Base-by-base conservation (phyloP, 1,140 invertebrate genomes). In the Orussus abietinus region DNA sequence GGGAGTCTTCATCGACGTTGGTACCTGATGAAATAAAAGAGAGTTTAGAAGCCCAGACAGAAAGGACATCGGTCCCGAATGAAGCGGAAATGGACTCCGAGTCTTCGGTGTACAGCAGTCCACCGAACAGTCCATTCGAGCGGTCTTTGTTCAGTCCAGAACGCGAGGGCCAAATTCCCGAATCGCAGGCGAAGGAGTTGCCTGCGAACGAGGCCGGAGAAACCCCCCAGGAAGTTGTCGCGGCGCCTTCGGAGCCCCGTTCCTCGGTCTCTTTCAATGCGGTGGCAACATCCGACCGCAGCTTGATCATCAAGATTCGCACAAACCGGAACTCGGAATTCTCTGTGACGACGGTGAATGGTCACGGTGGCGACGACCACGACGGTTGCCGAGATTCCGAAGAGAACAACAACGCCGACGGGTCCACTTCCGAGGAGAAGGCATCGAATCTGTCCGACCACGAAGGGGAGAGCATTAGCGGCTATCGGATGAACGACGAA, bases 281-380 rank as follows among this genome's bases (percentile, higher is more conserved):
- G 3, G 57, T 62, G 5, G 57, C 64, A 25, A 39, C 54, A 3
- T 56, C 64, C 4, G 64, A 72, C 10, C 55, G 69, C 14, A 74
- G 69, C 47, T 53, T 74, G 38, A 58, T 72, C 4, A 72, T 72
- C 18, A 74, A 72, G 50, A 71, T 74, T 36, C 70, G 64, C 39
- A 65, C 66, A 12, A 74, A 72, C 33, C 69, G 62, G 38, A 72
- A 69, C 44, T 66, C 66, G 4, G 55, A 64, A 3, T 71, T 69
- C 43, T 66, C 66, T 4, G 64, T 74, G 2, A 53, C 50, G 11
- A 53, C 60, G 2, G 46, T 57, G 1, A 55, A 26, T 17, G 11
- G 49, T 20, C 41, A 51, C 17, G 37, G 15, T 14, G 17, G 15
- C n/a, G 49, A 54, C 12, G 53, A 44, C 36, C 35, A 55, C 21